Percentiles rank a stretch among this genome's conserved stretches.
Conservation (phyloP, 2,888 invertebrate species). For the Uloborus plumipes region DNA sequence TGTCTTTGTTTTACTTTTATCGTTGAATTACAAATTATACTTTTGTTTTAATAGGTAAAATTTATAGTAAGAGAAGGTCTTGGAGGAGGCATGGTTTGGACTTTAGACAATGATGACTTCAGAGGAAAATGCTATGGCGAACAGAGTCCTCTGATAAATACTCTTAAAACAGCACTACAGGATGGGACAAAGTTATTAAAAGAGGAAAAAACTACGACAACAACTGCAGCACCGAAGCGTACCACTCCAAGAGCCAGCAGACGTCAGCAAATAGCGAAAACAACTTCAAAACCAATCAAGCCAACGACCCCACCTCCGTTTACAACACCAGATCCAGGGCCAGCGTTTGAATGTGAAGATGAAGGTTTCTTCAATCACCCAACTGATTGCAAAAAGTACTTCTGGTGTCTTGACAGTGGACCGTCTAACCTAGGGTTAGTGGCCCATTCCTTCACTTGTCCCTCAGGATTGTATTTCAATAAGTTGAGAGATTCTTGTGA, state of each 20-base stretch:
- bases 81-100: slow-evolving; percentile 94
- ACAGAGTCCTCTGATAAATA: slow-evolving; percentile 91
- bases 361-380: slow-evolving; percentile 95
- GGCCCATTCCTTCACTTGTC: slow-evolving; percentile 92
- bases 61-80: slow-evolving; percentile 87
- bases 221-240: slow-evolving; percentile 26
- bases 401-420: slow-evolving; percentile 89
- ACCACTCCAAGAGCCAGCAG: slow-evolving; percentile 3
- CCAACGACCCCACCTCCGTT: slow-evolving; percentile 82
- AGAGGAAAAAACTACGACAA: slow-evolving; percentile 20
- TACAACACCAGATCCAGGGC: slow-evolving; percentile 88
- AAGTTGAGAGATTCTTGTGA: slow-evolving; percentile 93
- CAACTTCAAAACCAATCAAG: slow-evolving; percentile 23
- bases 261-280: slow-evolving; percentile 16
- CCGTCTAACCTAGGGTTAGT: slow-evolving; percentile 87
- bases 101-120: slow-evolving; percentile 94
- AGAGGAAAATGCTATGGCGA: slow-evolving; percentile 87
- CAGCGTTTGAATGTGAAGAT: slow-evolving; percentile 85
- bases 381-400: slow-evolving; percentile 93
- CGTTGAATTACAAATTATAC: no score
- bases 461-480: slow-evolving; percentile 91
- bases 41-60: slow-evolving; percentile 73
- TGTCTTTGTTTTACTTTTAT: no score
- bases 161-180: slow-evolving; percentile 70
- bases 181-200: slow-evolving; percentile 26